Evolutionary conservation across 2,797 vertebrate species (phyloP), one percentile per base, ranked within the genome.

Genomic region (Sebastes cheni): DNA sequence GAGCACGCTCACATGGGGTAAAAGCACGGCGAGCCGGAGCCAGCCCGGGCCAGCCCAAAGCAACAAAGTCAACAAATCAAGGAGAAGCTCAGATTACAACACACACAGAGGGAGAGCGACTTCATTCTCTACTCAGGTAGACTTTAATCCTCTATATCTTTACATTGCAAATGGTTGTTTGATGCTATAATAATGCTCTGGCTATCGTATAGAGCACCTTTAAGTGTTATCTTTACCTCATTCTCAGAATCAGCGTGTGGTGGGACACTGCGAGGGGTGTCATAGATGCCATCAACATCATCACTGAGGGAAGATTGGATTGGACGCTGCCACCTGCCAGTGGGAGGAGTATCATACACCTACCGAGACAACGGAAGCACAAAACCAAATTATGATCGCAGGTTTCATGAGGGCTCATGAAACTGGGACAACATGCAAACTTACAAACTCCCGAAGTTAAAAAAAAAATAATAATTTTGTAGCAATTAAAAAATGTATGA

Each of bases 291-390:
- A 10, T 96, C 94, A 2, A 92, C 93, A 6, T 90, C 89, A 46
- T 86, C 77, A 5, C 96, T 94, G 6, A 88, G 65, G 23, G 84
- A 52, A 25, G 91, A 65, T 5, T 87, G 79, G 66, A 92, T 87
- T 2, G 92, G 79, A 58, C 93, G 91, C 83, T 95, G 94, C 96
- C 96, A 96, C 70, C 95, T 88, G 78, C 93, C 94, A 79, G 86
- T 94, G 9, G 97, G 96, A 59, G 97, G 97, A 1, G 97, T 97
- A 78, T 98, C 97, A 61, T 98, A 98, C 5, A 98, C 97, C 97
- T 98, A 75, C 68, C 30, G 46, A 58, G 54, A 67, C 29, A 61
- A 69, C 39, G 42, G 62, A 72, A 14, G 1, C 22, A 72, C 1
- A 8, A 64, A 72, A 65, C 0, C 2, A 50, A 54, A 75, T 50